Conservation (phyloP, 92 coral and sea anemone genomes). For the Porites evermanni region DNA sequence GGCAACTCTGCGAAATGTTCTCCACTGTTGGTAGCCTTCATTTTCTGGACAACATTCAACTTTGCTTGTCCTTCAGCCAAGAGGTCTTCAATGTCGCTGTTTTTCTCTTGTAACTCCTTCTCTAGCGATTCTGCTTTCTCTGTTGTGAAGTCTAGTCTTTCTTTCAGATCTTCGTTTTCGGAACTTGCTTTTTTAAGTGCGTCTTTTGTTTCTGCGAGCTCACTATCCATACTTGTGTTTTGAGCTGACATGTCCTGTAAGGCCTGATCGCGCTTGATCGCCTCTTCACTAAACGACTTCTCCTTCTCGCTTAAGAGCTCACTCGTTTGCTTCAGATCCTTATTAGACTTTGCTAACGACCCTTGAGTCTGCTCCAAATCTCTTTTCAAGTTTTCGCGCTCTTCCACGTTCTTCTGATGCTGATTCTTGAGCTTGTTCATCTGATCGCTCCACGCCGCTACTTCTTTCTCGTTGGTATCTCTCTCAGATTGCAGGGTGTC, state of each 20-base stretch:
- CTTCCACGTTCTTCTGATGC: conserved; percentile 47
- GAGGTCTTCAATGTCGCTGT: conserved; percentile 73
- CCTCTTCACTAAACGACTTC: conserved; percentile 36
- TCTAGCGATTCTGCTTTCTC: conserved; percentile 74
- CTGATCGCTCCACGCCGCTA: conserved; percentile 68
- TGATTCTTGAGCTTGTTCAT: conserved; percentile 61
- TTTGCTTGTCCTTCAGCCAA: conserved; percentile 90
- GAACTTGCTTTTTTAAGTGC: conserved; percentile 57
- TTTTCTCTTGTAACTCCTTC: conserved; percentile 60
- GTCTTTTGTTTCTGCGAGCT: conserved; percentile 68
- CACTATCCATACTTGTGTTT: conserved; percentile 54
- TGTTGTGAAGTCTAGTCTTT: conserved; percentile 50
- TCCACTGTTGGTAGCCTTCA: conserved; percentile 75
- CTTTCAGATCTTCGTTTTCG: conserved; percentile 72
- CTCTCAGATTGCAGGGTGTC: conserved; percentile 63
- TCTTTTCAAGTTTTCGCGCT: conserved; percentile 52
- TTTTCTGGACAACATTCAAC: conserved; percentile 77
- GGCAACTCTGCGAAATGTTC: conserved; percentile 73
- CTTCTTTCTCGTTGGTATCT: conserved; percentile 79
- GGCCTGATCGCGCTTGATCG: conserved; percentile 50
- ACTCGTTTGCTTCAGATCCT: conserved; percentile 64
- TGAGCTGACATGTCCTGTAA: conserved; percentile 52
- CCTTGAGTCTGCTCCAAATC: conserved; percentile 64
- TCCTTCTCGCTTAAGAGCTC: conserved; percentile 67
- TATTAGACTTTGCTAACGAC: conserved; percentile 48